Percentiles rank a stretch among this genome's conserved stretches.
Evolutionary conservation across 2,888 invertebrate genomes (phyloP).

Genomic region (Drosophila antonietae): DNA sequence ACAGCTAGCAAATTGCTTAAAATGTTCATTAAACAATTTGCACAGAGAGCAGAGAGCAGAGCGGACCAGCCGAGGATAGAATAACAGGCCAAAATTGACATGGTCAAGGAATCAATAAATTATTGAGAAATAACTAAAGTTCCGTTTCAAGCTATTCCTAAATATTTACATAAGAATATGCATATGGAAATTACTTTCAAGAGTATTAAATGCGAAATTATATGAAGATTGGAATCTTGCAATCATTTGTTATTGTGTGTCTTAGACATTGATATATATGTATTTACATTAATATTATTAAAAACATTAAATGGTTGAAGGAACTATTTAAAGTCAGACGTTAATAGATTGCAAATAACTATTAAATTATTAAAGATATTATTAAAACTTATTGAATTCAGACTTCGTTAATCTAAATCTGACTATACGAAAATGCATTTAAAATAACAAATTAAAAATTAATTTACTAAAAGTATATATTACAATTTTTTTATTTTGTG

Average conservation of each 20-base stretch:
- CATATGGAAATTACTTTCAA: neutral
- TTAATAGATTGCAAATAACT: too few species aligned
- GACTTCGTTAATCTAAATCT: too few species aligned
- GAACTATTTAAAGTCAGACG: too few species aligned
- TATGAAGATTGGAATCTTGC: too few species aligned
- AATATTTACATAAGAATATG: neutral
- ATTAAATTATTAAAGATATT: too few species aligned
- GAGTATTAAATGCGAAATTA: neutral
- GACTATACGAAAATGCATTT: too few species aligned
- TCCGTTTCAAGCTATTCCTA: neutral
- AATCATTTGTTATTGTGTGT: neutral
- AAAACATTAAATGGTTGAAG: neutral
- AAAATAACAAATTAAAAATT: too few species aligned
- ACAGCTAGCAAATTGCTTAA: constrained; percentile 33
- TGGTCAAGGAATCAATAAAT: constrained; percentile 3
- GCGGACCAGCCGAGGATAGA: neutral
- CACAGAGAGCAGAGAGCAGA: neutral
- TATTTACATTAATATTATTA: neutral
- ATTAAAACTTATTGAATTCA: too few species aligned
- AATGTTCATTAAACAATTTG: constrained; percentile 33
- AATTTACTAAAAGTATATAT: too few species aligned
- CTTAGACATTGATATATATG: neutral
- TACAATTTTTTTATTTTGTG: too few species aligned
- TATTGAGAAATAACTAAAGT: neutral
- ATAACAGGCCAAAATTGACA: neutral